phyloP scores from a whole-genome alignment of 2,113 vertebrate species.

The Pluvialis apricaria region DNA sequence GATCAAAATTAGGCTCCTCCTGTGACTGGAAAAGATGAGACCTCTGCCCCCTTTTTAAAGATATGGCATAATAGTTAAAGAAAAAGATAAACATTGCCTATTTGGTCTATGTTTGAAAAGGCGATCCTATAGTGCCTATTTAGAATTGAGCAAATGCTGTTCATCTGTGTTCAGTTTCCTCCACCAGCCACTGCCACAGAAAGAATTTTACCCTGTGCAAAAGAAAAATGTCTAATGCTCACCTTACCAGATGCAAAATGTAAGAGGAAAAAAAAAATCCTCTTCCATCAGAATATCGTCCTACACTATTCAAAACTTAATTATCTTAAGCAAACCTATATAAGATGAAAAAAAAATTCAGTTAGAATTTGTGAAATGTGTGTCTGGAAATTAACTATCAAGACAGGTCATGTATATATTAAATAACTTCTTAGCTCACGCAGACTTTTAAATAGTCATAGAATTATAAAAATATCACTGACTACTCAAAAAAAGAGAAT shows the following conservation, averaged over 20 bases:
- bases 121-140: not conserved
- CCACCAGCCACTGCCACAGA: not conserved
- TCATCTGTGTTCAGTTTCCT: not conserved
- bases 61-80: not conserved
- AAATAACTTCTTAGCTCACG: not conserved
- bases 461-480: not conserved
- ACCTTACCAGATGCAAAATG: not conserved
- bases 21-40: not conserved
- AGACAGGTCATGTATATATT: not conserved
- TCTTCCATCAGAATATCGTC: not conserved
- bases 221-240: not conserved
- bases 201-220: not conserved
- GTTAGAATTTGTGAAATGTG: not conserved
- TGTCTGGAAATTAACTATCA: slow-evolving; percentile 1
- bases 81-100: not conserved
- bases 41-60: not conserved
- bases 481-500: not conserved
- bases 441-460: not conserved
- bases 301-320: not conserved
- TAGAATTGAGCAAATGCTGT: not conserved
- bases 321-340: slow-evolving; percentile 20
- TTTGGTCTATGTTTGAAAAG: not conserved
- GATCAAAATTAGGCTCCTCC: not conserved
- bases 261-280: not conserved
- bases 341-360: not conserved